These are phyloP conservation scores for Hypotaenidia philippensis DNA, from an alignment of 2,797 vertebrate species.

Conservation along the genomic window DNA sequence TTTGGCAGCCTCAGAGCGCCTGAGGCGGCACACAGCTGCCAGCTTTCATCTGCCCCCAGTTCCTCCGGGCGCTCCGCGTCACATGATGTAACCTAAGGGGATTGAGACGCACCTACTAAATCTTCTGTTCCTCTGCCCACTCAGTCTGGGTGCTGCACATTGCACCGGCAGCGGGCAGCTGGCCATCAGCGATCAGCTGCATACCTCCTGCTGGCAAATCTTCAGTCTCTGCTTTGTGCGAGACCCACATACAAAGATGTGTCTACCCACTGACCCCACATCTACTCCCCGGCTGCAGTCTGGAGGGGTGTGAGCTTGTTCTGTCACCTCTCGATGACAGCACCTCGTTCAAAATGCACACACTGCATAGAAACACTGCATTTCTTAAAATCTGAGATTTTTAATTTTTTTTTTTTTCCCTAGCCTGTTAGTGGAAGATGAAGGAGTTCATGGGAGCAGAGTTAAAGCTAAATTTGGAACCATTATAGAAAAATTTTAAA, in stretches of 20 bases:
- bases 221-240: not conserved
- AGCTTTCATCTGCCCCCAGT: conserved; percentile 74
- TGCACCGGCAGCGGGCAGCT: conserved; percentile 42
- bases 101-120: conserved; percentile 18
- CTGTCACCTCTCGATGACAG: not conserved
- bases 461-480: not conserved
- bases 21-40: conserved; percentile 66
- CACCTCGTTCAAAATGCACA: not conserved
- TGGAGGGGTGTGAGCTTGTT: not conserved
- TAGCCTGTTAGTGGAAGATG: not conserved
- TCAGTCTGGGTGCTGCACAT: conserved; percentile 20
- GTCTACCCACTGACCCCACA: not conserved
- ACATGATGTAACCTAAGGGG: conserved; percentile 13
- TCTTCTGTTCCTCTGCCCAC: conserved; percentile 54
- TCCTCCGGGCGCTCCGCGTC: conserved; percentile 30
- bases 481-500: not conserved
- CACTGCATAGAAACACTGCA: fast-evolving
- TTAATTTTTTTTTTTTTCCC: not conserved
- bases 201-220: not conserved
- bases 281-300: not conserved
- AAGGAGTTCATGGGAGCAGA: not conserved
- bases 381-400: not conserved
- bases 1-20: conserved; percentile 47
- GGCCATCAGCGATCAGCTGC: conserved; percentile 36
- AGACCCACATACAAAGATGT: not conserved